Base-by-base conservation (phyloP, 2,113 vertebrate species). In the Takifugu flavidus region DNA sequence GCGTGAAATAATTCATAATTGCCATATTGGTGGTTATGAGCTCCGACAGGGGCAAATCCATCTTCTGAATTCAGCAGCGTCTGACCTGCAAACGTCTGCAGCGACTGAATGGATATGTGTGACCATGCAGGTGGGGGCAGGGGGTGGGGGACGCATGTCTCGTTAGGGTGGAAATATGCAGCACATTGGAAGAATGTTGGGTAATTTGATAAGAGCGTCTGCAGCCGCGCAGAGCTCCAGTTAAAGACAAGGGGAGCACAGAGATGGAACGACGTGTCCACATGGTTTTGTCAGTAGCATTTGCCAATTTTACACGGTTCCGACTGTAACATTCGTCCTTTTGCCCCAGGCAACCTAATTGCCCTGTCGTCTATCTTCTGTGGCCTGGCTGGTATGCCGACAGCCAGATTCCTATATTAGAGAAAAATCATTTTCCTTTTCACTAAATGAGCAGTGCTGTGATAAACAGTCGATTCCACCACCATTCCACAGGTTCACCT, bases 141-240 rank as follows among this genome's bases (percentile, higher is more conserved):
- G 47, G 47, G 12, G 49, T 34, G 53, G 51, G 44, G 59, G 59
- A 77, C 61, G 58, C 72, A 63, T 65, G 49, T 68, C 67, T 68
- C 50, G 63, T 72, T 59, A 73, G 56, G 65, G 44, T 65, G 62
- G 53, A 72, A 71, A 65, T 68, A 69, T 55, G 67, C 58, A 34
- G 66, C 68, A 51, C 52, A 52, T 60, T 73, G 51, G 28, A 31
- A 61, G 67, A 88, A 84, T 81, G 74, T 75, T 67, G 50, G 54
- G 75, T 78, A 75, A 85, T 84, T 83, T 74, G 73, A 83, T 80
- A 71, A 77, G 70, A 27, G 15, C 62, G 13, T 71, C 67, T 50
- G 46, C 49, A n/a, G 54, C 43, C 65, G 53, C 66, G 68, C 76
- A 60, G 55, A 60, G 58, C 27, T 44, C 53, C 63, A 67, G 55